These are phyloP conservation scores for Serilophus lunatus DNA, from an alignment of 2,113 vertebrate species.

Conservation along the genomic window DNA sequence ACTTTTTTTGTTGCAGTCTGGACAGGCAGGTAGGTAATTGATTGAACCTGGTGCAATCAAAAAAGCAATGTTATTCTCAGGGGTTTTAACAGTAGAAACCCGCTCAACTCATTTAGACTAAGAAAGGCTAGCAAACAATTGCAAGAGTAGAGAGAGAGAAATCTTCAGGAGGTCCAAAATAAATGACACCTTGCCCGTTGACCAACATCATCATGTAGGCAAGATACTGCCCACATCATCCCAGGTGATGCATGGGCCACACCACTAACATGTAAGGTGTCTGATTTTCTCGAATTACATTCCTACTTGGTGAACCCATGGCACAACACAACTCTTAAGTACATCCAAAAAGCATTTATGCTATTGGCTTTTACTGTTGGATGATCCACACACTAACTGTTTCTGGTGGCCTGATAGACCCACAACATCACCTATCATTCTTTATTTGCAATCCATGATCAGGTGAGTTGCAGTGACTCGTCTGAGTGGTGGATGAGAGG, in stretches of 20 bases:
- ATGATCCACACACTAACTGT: accelerated
- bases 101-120: background rate
- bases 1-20: background rate
- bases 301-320: background rate
- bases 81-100: background rate
- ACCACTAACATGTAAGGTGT: accelerated
- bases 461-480: background rate
- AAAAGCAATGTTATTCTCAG: background rate
- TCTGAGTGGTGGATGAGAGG: accelerated
- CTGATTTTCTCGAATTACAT: background rate
- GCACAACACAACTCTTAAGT: background rate
- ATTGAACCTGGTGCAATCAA: background rate
- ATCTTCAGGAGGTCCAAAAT: background rate
- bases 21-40: background rate
- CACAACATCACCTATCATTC: background rate
- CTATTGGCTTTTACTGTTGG: background rate
- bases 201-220: background rate
- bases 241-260: accelerated
- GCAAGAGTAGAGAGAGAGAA: background rate
- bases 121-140: background rate
- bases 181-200: background rate
- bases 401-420: accelerated
- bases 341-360: accelerated
- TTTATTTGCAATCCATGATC: accelerated
- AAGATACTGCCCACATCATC: background rate